Evolutionary conservation across 2,113 vertebrate species (phyloP).

Genomic region (Panthera leo): DNA sequence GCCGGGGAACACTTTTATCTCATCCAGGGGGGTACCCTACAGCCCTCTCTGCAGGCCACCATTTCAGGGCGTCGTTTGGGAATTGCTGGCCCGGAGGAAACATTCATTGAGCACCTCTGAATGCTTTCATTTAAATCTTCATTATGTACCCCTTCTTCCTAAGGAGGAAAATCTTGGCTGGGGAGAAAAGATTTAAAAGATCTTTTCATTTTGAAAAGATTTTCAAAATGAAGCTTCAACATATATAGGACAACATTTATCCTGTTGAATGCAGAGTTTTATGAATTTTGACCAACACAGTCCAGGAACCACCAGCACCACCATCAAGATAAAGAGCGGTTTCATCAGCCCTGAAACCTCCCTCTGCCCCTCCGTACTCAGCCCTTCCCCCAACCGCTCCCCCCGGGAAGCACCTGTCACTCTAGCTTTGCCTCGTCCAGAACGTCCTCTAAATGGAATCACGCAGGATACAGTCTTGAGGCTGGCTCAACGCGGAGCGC

Average conservation of each 20-base stretch:
- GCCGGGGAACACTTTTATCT: not conserved
- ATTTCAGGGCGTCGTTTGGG: not conserved
- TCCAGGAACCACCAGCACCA: not conserved
- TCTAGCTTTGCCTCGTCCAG: not conserved
- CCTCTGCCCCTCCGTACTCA: accelerated
- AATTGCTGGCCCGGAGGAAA: not conserved
- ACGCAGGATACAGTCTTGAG: not conserved
- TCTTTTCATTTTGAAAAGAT: not conserved
- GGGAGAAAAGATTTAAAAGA: not conserved
- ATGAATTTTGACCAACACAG: not conserved
- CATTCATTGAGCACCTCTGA: not conserved
- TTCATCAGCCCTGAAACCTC: not conserved
- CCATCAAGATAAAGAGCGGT: not conserved
- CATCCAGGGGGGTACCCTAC: not conserved
- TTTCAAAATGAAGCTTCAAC: not conserved
- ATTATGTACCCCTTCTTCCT: not conserved
- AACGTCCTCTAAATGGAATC: not conserved
- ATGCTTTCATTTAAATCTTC: not conserved
- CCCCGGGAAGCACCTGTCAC: not conserved
- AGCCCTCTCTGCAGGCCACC: not conserved
- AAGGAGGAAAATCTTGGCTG: not conserved
- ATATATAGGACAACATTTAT: not conserved
- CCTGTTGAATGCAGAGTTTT: not conserved
- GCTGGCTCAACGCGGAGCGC: too few species aligned
- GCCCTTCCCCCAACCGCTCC: not conserved